phyloP scores from a whole-genome alignment of 2,888 invertebrate species.

The Pyrrhia umbra region DNA sequence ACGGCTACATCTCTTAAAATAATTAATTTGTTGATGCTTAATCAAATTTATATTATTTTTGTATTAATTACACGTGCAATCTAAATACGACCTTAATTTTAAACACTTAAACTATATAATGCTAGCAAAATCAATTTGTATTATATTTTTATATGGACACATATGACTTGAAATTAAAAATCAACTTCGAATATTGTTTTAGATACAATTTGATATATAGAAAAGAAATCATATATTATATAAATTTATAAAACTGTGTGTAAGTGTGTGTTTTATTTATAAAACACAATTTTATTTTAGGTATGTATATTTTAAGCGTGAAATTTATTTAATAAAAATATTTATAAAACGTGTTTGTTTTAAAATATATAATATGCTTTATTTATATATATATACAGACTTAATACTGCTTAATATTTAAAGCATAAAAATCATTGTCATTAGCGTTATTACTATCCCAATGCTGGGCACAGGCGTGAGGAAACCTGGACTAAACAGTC shows the following conservation, averaged over 20 bases:
- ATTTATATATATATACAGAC: no score
- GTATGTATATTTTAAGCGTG: neutral
- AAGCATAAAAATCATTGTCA: no score
- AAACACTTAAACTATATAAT: fast-evolving
- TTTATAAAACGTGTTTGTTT: neutral
- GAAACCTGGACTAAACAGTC: no score
- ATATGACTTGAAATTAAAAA: conserved; percentile 40
- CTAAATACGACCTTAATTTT: neutral
- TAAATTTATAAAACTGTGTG: conserved; percentile 2
- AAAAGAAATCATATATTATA: neutral
- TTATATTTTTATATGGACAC: conserved; percentile 14
- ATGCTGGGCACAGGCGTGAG: no score
- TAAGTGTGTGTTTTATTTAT: conserved; percentile 7
- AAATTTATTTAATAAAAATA: neutral
- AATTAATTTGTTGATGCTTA: neutral
- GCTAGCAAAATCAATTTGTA: neutral
- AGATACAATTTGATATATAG: conserved; percentile 25
- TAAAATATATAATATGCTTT: no score
- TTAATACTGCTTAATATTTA: no score
- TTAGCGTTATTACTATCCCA: no score
- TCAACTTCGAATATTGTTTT: conserved; percentile 28
- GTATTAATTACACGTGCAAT: neutral
- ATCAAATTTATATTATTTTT: conserved; percentile 43
- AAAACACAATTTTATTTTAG: neutral
- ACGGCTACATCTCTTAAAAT: conserved; percentile 4